Conservation (phyloP, 2,888 invertebrate species). For the Caenorhabditis macrosperma region DNA sequence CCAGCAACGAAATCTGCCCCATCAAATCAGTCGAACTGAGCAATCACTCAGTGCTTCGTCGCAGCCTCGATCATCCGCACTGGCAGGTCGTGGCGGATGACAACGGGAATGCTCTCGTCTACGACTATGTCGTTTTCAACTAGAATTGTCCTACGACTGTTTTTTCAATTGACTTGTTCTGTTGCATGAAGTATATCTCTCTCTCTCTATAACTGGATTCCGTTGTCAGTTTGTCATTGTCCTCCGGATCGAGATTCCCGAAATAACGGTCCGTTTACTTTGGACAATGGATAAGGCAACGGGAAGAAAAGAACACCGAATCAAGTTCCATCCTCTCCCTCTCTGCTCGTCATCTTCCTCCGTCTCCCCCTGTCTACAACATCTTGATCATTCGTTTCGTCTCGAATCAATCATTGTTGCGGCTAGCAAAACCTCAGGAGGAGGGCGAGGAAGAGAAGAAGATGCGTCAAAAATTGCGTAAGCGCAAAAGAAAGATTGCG, state of each 20-base stretch:
- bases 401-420: constrained; percentile 47
- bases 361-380: constrained; percentile 11
- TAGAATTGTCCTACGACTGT: not conserved
- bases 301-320: constrained; percentile 1
- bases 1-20: constrained; percentile 21
- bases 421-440: constrained; percentile 12
- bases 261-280: constrained; percentile 23
- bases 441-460: too few species aligned
- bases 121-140: constrained; percentile 11
- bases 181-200: not conserved
- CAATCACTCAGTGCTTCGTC: constrained; percentile 7
- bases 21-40: constrained; percentile 24
- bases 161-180: not conserved
- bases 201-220: not conserved
- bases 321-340: constrained; percentile 24
- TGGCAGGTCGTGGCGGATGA: constrained; percentile 30
- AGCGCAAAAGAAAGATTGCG: constrained; percentile 26
- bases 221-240: not conserved
- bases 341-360: not conserved
- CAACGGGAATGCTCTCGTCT: not conserved
- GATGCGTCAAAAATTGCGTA: constrained; percentile 55
- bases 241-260: constrained; percentile 11
- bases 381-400: constrained; percentile 32
- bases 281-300: constrained; percentile 16
- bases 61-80: constrained; percentile 19